phyloP scores from a whole-genome alignment of 2,113 vertebrate genomes.

The Urocitellus parryii region DNA sequence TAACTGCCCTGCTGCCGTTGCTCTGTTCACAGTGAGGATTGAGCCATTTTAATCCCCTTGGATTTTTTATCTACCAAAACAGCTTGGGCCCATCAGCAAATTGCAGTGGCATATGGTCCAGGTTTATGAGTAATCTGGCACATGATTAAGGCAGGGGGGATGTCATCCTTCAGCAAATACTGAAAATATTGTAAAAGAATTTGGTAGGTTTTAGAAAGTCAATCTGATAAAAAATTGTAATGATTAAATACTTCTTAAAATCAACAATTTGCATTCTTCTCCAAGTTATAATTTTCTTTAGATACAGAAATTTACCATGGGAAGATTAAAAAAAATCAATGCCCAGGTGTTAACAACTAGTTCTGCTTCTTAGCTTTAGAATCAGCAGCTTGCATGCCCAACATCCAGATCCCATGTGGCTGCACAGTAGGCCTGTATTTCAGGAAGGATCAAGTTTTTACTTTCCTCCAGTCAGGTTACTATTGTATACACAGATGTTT shows the following conservation, averaged over 20 bases:
- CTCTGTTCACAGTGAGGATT: conserved; percentile 90
- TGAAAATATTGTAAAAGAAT: conserved; percentile 88
- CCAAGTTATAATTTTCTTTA: conserved; percentile 45
- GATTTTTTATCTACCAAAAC: conserved; percentile 98
- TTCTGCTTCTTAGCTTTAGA: neutral
- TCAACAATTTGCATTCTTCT: neutral
- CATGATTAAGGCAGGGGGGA: conserved; percentile 93
- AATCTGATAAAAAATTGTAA: conserved; percentile 49
- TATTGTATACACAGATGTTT: neutral
- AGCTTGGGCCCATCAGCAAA: conserved; percentile 99
- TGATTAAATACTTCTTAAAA: neutral
- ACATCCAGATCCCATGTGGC: neutral
- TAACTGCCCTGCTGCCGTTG: conserved; percentile 83
- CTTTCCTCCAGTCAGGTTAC: neutral
- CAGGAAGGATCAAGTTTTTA: neutral
- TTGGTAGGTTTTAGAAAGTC: conserved; percentile 63
- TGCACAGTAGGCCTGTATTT: neutral
- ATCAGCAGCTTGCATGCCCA: neutral
- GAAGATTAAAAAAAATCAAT: neutral
- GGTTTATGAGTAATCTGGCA: conserved; percentile 99
- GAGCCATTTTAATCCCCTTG: conserved; percentile 94
- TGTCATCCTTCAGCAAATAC: conserved; percentile 93
- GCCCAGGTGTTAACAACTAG: neutral
- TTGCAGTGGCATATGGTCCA: conserved; percentile 98
- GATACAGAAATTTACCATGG: neutral